A percentile compares a stretch with the other conserved stretches of the same genome.
These are phyloP conservation scores for Coenonympha glycerion DNA, from an alignment of 2,888 invertebrate genomes.

Conservation along the genomic window DNA sequence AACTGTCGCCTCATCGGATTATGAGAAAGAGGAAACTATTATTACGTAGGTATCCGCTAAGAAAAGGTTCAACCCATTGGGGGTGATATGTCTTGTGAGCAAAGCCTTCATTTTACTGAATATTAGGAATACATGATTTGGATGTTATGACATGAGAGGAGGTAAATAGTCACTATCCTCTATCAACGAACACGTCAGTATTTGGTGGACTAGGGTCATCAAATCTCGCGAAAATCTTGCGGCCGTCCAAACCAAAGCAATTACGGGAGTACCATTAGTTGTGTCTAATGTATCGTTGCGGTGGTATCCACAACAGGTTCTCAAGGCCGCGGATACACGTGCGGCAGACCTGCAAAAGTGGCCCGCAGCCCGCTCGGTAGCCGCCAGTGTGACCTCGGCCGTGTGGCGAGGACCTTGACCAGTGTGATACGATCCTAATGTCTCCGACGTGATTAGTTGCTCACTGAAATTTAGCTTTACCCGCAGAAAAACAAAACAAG, in stretches of 20 bases:
- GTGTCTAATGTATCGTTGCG: no score
- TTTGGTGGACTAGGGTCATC: background rate
- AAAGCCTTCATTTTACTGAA: no score
- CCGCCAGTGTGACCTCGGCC: background rate
- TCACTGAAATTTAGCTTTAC: background rate
- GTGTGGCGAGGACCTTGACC: conserved; percentile 12
- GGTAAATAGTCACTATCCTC: no score
- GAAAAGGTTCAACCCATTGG: no score
- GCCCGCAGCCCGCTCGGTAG: background rate
- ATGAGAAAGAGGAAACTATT: no score
- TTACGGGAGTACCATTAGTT: no score
- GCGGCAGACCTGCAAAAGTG: background rate
- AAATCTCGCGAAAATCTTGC: background rate
- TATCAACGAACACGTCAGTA: no score
- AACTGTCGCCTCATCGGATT: no score
- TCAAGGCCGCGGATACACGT: background rate
- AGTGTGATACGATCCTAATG: conserved; percentile 20
- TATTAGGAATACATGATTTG: no score
- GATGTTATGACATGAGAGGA: no score
- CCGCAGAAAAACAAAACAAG: background rate
- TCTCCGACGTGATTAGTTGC: conserved; percentile 2
- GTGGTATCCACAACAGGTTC: background rate
- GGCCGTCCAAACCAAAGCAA: background rate
- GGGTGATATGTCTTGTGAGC: no score
- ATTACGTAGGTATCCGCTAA: no score